Base-by-base conservation (phyloP, 2,888 invertebrate species). In the Melanostoma scalare region DNA sequence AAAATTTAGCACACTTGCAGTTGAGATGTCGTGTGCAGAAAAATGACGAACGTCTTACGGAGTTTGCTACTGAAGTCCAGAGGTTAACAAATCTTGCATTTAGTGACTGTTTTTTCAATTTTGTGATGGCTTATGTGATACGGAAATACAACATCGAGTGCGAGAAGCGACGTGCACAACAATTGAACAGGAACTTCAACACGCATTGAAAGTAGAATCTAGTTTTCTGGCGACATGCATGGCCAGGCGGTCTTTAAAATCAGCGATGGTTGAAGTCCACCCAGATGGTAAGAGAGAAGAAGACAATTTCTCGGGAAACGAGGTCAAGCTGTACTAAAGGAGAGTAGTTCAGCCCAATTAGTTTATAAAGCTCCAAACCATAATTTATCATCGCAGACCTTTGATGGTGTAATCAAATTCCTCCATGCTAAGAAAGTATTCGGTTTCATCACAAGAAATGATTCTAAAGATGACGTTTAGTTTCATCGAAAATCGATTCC, bases 21-120 rank as follows among this genome's bases (percentile, higher is more conserved):
- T n/a, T n/a, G n/a, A n/a, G n/a, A n/a, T n/a, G n/a, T n/a, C n/a
- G n/a, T n/a, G n/a, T n/a, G n/a, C n/a, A n/a, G n/a, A n/a, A n/a
- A n/a, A n/a, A n/a, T n/a, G n/a, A n/a, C n/a, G n/a, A n/a, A n/a
- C n/a, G n/a, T n/a, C n/a, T n/a, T n/a, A n/a, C n/a, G n/a, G n/a
- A n/a, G n/a, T 58, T 61, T n/a, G 60, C 60, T 2, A 58, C 58
- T n/a, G 42, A 58, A 4, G 30, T 42, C n/a, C 44, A 44, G n/a
- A 42, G 58, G n/a, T 36, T 55, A n/a, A 36, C 36, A 3, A n/a
- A 38, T 3, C 4, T 55, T 2, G 38, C 58, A 2, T 58, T 58
- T 46, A 31, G 33, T 3, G 35, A 61, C 33, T 61, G n/a, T 2
- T 60, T 9, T 44, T 31, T 5, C 60, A 60, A 44, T 60, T 60